A percentile compares a stretch with the other conserved stretches of the same genome.
Conservation (phyloP, 2,797 vertebrate genomes). For the Phrynocephalus forsythii region DNA sequence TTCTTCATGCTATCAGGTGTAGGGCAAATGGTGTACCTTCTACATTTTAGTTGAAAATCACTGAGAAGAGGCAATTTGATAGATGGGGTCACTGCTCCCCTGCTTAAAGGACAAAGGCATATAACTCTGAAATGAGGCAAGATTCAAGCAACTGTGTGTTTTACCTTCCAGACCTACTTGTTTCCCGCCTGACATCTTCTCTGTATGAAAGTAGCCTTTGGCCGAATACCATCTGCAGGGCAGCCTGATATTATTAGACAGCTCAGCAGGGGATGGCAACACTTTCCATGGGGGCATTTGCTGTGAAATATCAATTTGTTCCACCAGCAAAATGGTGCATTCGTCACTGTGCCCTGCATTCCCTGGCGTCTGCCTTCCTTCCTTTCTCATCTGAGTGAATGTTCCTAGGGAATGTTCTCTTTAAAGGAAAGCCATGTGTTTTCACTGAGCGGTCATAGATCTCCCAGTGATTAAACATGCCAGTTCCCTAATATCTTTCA, state of each 20-base stretch:
- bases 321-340: slow-evolving; percentile 64
- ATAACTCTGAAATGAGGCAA: slow-evolving; percentile 27
- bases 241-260: slow-evolving; percentile 54
- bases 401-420: slow-evolving; percentile 37
- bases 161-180: slow-evolving; percentile 24
- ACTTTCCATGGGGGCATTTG: slow-evolving; percentile 61
- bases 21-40: background rate
- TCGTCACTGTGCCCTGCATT: slow-evolving; percentile 61
- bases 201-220: slow-evolving; percentile 51
- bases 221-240: slow-evolving; percentile 58
- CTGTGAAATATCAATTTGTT: slow-evolving; percentile 67
- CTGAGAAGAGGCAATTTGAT: background rate
- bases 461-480: slow-evolving; percentile 10
- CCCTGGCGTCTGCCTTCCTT: slow-evolving; percentile 54
- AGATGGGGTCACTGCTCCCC: background rate
- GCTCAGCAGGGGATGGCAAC: slow-evolving; percentile 60
- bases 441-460: slow-evolving; percentile 28
- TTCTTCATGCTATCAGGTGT: background rate
- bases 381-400: slow-evolving; percentile 57
- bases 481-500: slow-evolving; percentile 26
- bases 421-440: slow-evolving; percentile 48
- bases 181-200: slow-evolving; percentile 44
- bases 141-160: slow-evolving; percentile 36
- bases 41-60: background rate
- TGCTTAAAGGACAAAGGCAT: background rate